Evolutionary conservation across 2,113 vertebrate species (phyloP).

Genomic region (Arothron firmamentum): DNA sequence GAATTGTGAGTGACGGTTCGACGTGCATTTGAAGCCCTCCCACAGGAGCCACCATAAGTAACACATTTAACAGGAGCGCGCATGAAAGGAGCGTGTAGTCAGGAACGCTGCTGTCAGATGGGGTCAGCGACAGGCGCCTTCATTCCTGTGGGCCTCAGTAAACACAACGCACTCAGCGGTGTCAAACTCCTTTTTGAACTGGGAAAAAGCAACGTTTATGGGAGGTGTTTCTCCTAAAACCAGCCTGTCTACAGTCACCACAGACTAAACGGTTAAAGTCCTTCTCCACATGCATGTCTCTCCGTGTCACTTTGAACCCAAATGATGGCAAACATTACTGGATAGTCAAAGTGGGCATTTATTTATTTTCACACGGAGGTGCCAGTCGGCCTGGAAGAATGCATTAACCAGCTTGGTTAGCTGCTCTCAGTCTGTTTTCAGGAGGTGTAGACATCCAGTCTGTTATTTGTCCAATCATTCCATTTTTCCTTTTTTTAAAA

Average conservation of each 20-base stretch:
- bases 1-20: conserved; percentile 64
- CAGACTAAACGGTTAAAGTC: conserved; percentile 43
- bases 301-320: conserved; percentile 38
- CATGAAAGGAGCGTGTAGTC: conserved; percentile 42
- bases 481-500: neutral
- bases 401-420: conserved; percentile 54
- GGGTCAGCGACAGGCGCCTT: conserved; percentile 54
- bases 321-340: conserved; percentile 52
- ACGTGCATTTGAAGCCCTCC: conserved; percentile 59
- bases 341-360: conserved; percentile 46
- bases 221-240: conserved; percentile 42
- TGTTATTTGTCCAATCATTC: conserved; percentile 5
- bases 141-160: conserved; percentile 51
- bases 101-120: conserved; percentile 46
- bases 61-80: conserved; percentile 60
- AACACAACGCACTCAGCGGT: conserved; percentile 54
- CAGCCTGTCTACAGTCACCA: conserved; percentile 41
- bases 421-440: conserved; percentile 23
- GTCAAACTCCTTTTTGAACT: conserved; percentile 22
- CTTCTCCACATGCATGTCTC: conserved; percentile 37
- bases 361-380: conserved; percentile 49
- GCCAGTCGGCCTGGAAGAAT: conserved; percentile 43
- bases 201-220: conserved; percentile 39
- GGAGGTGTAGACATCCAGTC: conserved; percentile 8
- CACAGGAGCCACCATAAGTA: conserved; percentile 49